Evolutionary conservation across 2,113 vertebrate genomes (phyloP).

Genomic region (Malaclemys terrapin): DNA sequence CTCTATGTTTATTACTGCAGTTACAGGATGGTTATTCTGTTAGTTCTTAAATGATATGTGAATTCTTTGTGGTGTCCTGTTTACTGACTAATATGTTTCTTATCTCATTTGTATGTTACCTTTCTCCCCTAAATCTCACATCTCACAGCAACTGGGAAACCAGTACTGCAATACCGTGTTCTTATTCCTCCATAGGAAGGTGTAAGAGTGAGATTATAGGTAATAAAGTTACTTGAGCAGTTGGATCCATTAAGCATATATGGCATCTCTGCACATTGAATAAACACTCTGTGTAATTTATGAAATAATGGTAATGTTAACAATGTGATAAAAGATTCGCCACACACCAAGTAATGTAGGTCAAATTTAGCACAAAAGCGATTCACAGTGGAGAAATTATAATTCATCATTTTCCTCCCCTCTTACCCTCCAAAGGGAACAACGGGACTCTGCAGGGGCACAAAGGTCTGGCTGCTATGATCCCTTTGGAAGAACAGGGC

Average conservation of each 20-base stretch:
- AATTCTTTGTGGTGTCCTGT: neutral
- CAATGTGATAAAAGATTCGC: neutral
- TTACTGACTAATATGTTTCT: neutral
- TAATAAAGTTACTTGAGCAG: conserved; percentile 16
- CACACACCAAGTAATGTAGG: neutral
- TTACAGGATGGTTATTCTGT: conserved; percentile 11
- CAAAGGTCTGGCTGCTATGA: neutral
- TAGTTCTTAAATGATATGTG: conserved; percentile 5
- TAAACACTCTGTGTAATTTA: neutral
- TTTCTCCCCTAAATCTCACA: conserved; percentile 6
- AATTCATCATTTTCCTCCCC: neutral
- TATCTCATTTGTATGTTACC: neutral
- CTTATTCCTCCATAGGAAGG: neutral
- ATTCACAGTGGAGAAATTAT: neutral
- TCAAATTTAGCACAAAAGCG: conserved; percentile 2
- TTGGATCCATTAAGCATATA: neutral
- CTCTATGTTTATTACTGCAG: conserved; percentile 4
- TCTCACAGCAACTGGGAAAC: neutral
- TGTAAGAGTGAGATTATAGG: neutral
- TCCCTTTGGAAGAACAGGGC: neutral
- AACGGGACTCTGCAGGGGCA: neutral
- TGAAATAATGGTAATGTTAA: conserved; percentile 23
- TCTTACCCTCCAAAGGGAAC: neutral
- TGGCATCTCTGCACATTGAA: neutral
- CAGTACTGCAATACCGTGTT: neutral